Base-by-base conservation (phyloP, 2,888 invertebrate species). In the Phoenoteleia sp. region DNA sequence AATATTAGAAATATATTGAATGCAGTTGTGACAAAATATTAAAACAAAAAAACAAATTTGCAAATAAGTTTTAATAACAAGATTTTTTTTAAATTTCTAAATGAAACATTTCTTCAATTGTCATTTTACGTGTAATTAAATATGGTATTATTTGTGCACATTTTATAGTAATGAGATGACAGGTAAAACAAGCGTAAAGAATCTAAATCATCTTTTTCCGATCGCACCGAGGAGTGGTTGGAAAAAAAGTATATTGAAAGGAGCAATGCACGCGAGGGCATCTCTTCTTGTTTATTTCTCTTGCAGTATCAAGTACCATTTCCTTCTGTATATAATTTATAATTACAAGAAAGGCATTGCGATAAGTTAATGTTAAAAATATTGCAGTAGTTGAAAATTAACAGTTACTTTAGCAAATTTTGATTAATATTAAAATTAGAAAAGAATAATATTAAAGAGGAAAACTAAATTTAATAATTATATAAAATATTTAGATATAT, bases 191-290 rank as follows among this genome's bases (percentile, higher is more conserved):
- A 52, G 27, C 60, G 19, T 62, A 39, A 52, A 62, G 49, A 67
- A 60, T 60, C 60, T 80, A 80, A 80, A 66, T 80, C 71, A 72
- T 72, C 71, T 72, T 72, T 80, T 80, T 77, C 67, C 56, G 45
- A 80, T 64, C 21, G 56, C 45, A 25, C 29, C 17, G 36, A 81
- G 75, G 81, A 56, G 81, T 45, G 81, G 81, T 69, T 42, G 27
- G 47, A 56, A 80, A 64, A 69, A 64, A 45, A 11, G 36, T 69
- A 45, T 54, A 81, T 75, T 75, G 54, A 75, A 81, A 66, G 60
- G 75, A 64, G 81, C 81, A 69, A 75, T 64, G 81, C 75, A 81
- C 81, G 75, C 81, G 25, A 81, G 54, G 62, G 75, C 81, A 74
- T 58, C 56, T 69, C 66, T 69, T 45, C 67, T 75, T 47, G 66